phyloP scores from a whole-genome alignment of 35 echinoderm and acorn worm genomes.

The Lytechinus pictus region DNA sequence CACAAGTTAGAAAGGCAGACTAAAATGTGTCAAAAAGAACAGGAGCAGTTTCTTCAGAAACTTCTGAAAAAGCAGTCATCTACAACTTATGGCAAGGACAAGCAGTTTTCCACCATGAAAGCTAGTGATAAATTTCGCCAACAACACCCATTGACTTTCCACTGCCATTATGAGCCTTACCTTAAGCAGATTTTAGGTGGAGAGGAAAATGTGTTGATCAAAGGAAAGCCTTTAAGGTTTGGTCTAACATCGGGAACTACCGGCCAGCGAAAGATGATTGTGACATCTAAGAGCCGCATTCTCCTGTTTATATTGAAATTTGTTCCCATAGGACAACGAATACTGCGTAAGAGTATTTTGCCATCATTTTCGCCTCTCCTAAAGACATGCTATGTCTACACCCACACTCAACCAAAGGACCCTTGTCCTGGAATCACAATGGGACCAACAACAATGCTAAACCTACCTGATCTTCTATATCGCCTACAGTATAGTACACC shows the following conservation, averaged over 20 bases:
- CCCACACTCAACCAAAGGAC: not conserved
- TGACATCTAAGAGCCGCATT: slow-evolving; percentile 12
- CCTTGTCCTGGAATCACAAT: not conserved
- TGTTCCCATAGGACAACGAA: not conserved
- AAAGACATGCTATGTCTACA: slow-evolving; percentile 53
- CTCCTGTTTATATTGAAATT: slow-evolving; percentile 30
- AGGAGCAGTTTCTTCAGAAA: slow-evolving; percentile 60
- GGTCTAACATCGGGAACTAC: slow-evolving; percentile 73
- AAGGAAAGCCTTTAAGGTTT: slow-evolving; percentile 36
- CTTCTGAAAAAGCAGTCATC: slow-evolving; percentile 48
- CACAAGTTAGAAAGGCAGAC: slow-evolving; percentile 15
- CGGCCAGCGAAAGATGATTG: slow-evolving; percentile 61
- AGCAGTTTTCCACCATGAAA: slow-evolving; percentile 58
- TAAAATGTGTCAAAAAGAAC: not conserved
- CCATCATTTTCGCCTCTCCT: slow-evolving; percentile 29
- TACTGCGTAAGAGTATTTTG: not conserved
- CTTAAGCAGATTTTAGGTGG: slow-evolving; percentile 62
- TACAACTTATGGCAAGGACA: slow-evolving; percentile 70
- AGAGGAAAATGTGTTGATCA: slow-evolving; percentile 72
- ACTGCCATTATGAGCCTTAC: slow-evolving; percentile 68
- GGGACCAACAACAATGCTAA: slow-evolving; percentile 21
- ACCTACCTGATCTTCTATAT: not conserved
- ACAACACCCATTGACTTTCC: slow-evolving; percentile 64
- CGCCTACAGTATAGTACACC: slow-evolving; percentile 38
- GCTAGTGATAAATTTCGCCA: slow-evolving; percentile 38